Conservation (phyloP, 2,113 vertebrate genomes). For the Perccottus glenii region DNA sequence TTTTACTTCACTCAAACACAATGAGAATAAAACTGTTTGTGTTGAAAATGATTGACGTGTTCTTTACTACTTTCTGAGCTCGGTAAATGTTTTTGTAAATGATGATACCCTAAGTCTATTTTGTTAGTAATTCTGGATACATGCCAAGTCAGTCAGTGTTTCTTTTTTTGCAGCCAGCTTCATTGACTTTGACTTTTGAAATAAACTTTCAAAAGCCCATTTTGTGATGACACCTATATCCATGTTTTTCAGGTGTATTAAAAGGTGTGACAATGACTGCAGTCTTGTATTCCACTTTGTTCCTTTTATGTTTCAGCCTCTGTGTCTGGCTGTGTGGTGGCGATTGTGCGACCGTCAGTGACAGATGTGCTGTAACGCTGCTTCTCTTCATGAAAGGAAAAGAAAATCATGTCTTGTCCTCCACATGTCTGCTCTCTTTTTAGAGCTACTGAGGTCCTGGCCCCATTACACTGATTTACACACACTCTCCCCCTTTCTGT, state of each 20-base stretch:
- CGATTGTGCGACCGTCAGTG: slow-evolving; percentile 88
- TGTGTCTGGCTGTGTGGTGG: slow-evolving; percentile 71
- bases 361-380: slow-evolving; percentile 94
- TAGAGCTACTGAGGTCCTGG: slow-evolving; percentile 95
- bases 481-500: slow-evolving; percentile 79
- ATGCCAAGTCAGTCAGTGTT: too few species aligned
- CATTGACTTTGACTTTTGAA: neutral
- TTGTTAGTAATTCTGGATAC: too few species aligned
- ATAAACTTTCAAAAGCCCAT: neutral
- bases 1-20: slow-evolving; percentile 20
- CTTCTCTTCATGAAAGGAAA: slow-evolving; percentile 86
- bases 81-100: too few species aligned
- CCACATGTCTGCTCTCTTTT: slow-evolving; percentile 94
- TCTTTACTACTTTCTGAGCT: neutral
- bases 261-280: slow-evolving; percentile 10
- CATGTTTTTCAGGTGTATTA: neutral
- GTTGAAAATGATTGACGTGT: neutral
- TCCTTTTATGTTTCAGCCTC: slow-evolving; percentile 47
- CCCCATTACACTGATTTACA: slow-evolving; percentile 99
- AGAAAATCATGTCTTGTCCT: slow-evolving; percentile 97
- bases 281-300: slow-evolving; percentile 31
- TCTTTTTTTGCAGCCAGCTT: neutral
- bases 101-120: too few species aligned
- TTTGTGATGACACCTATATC: neutral
- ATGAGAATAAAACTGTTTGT: neutral